These are phyloP conservation scores for Eulacestoma nigropectus DNA, from an alignment of 2,113 vertebrate species.

Conservation along the genomic window DNA sequence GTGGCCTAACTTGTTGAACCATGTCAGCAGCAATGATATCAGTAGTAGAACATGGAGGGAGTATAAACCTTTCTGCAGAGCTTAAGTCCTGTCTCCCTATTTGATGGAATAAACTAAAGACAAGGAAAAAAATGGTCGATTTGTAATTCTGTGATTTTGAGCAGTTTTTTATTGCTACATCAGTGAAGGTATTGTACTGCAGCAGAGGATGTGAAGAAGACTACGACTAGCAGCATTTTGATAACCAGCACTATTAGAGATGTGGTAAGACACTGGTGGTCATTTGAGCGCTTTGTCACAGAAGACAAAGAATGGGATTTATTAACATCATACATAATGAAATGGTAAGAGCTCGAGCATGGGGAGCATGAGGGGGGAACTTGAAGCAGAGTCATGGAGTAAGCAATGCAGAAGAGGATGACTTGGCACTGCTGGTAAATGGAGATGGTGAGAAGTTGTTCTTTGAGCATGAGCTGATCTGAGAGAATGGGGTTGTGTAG, in stretches of 20 bases:
- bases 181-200: background rate
- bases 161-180: background rate
- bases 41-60: background rate
- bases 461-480: background rate
- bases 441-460: background rate
- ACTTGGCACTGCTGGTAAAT: rapidly evolving
- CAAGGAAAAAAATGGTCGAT: rapidly evolving
- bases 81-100: background rate
- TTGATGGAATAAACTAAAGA: background rate
- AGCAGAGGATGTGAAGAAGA: background rate
- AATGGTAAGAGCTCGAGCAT: background rate
- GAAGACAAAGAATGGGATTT: background rate
- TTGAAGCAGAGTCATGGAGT: background rate
- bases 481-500: background rate
- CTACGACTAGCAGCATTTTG: background rate
- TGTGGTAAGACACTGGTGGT: background rate
- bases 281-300: background rate
- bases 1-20: background rate
- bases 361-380: rapidly evolving
- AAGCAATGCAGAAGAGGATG: rapidly evolving
- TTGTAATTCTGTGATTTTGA: background rate
- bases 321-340: background rate
- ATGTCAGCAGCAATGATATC: background rate
- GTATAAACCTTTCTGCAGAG: background rate
- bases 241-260: background rate